Base-by-base conservation (phyloP, 2,797 vertebrate genomes). In the Aeoliscus strigatus region DNA sequence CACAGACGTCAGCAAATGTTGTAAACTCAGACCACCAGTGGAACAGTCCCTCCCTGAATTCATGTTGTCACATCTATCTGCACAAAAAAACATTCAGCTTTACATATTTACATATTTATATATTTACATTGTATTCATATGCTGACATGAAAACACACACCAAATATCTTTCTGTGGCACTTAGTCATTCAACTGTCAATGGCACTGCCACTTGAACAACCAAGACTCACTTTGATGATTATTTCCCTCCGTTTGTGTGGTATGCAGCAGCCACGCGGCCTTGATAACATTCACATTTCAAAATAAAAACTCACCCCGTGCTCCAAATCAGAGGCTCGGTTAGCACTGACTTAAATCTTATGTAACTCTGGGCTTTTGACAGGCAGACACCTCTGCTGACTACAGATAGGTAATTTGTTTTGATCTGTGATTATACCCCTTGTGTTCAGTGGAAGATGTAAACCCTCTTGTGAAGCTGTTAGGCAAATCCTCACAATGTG, bases 381-480 rank as follows among this genome's bases (percentile, higher is more conserved):
- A 83, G 81, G 67, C 75, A 79, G 64, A 82, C 77, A 81, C 77
- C 81, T 82, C 81, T 77, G 74, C 73, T 80, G 86, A 85, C 86
- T 88, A 81, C 87, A 86, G 85, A 88, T 85, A 83, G 83, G 83
- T 85, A 73, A 83, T 86, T 87, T 87, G 86, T 88, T 88, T 89
- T 89, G 87, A 89, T 88, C 86, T 88, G 78, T 82, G 86, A 89
- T 88, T 87, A 87, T 86, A 84, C 70, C 67, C 73, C 74, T 80
- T 24, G 51, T 85, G 85, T 86, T 87, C 80, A 80, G 76, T 83
- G 84, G 82, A 84, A 86, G 86, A 87, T 86, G 88, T 88, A 86
- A 88, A 88, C 85, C 78, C 86, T 88, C 81, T 86, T 69, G 81
- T 85, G 81, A 81, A 85, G 82, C 81, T 87, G 85, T 89, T 88